Conservation (phyloP, 2,888 invertebrate genomes). For the Sarcophaga carnaria region DNA sequence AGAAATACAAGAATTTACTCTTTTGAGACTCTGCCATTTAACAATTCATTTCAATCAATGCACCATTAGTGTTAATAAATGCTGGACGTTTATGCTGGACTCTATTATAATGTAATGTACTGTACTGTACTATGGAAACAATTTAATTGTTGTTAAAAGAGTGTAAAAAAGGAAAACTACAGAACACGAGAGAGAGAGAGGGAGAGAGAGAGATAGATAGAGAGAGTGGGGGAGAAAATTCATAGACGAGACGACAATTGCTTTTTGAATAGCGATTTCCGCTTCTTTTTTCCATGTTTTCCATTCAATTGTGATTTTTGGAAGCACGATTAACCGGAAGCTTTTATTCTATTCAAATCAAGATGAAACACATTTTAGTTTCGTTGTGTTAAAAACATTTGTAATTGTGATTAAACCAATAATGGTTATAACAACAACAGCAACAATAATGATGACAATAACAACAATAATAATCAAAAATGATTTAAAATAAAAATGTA, state of each 20-base stretch:
- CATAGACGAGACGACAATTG: constrained; percentile 39
- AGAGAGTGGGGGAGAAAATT: constrained; percentile 13
- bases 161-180: constrained; percentile 52
- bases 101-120: not conserved
- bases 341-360: constrained; percentile 58
- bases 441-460: no score
- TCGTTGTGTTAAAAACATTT: constrained; percentile 5
- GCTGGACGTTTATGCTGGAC: constrained; percentile 13
- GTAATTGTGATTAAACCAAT: constrained; percentile 14
- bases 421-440: not conserved
- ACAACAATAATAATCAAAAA: constrained; percentile 6
- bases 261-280: constrained; percentile 65
- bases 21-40: constrained; percentile 21
- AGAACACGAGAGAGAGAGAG: no score
- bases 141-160: constrained; percentile 43
- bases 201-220: not conserved
- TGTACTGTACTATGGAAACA: constrained; percentile 10
- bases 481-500: constrained; percentile 32
- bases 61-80: constrained; percentile 55
- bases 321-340: constrained; percentile 59
- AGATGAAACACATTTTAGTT: constrained; percentile 48
- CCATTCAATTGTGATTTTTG: constrained; percentile 4
- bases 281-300: constrained; percentile 51
- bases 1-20: not conserved
- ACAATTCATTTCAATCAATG: constrained; percentile 18